These are phyloP conservation scores for Pyrochroa serraticornis DNA, from an alignment of 2,888 invertebrate genomes.

Conservation along the genomic window DNA sequence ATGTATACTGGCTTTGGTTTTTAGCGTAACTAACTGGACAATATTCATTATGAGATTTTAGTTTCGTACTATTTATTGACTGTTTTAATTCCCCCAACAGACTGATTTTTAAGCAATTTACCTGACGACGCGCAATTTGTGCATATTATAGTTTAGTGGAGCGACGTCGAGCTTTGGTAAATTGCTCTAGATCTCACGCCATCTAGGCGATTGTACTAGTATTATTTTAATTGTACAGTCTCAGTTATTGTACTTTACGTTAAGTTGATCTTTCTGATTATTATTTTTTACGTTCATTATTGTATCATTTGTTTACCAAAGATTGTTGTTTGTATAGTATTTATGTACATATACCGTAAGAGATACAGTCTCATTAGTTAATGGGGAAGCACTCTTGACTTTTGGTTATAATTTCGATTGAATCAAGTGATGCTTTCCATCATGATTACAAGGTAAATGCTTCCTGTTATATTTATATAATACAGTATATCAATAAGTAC, in stretches of 20 bases:
- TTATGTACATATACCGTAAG: conserved; percentile 51
- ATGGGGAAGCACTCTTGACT: conserved; percentile 22
- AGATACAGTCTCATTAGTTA: conserved; percentile 29
- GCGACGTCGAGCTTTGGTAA: conserved; percentile 21
- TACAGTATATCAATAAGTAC: conserved; percentile 57
- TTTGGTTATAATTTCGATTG: conserved; percentile 14
- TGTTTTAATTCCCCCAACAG: conserved; percentile 40
- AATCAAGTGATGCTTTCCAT: conserved; percentile 30
- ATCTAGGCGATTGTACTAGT: conserved; percentile 40
- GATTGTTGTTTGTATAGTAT: conserved; percentile 57
- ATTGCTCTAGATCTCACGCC: conserved; percentile 44
- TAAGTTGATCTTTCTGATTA: conserved; percentile 3
- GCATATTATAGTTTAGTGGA: no score
- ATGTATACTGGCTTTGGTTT: conserved; percentile 17
- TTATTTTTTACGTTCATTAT: conserved; percentile 30
- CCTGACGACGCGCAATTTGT: no score
- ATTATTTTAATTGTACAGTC: conserved; percentile 45
- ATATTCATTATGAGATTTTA: conserved; percentile 42
- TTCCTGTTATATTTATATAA: conserved; percentile 54
- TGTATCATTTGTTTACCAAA: conserved; percentile 53
- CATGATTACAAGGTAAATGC: conserved; percentile 53
- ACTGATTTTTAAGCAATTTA: conserved; percentile 41
- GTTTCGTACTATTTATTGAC: conserved; percentile 32
- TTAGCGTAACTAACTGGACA: conserved; percentile 33
- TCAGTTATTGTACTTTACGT: conserved; percentile 31